Conservation (phyloP, 2,113 vertebrate species). For the rat (Rattus norvegicus) region DNA sequence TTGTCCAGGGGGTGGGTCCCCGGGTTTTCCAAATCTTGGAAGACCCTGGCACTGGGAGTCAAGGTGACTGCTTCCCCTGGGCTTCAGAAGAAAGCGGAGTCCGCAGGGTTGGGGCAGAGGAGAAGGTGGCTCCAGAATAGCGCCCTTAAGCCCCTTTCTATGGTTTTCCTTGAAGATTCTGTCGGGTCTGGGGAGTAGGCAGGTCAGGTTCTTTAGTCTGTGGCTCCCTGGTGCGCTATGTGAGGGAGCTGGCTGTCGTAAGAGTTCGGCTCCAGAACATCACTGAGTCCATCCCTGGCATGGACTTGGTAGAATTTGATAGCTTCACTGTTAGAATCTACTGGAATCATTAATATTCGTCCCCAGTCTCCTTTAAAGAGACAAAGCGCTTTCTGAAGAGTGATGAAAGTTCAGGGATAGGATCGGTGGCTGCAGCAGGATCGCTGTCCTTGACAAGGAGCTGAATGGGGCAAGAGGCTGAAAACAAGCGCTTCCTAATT, state of each 20-base stretch:
- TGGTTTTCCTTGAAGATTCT: not conserved
- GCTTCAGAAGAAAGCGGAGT: not conserved
- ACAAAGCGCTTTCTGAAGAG: slow-evolving; percentile 59
- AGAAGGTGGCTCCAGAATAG: not conserved
- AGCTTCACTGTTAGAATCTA: not conserved
- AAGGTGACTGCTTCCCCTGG: slow-evolving; percentile 71
- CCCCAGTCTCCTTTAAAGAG: slow-evolving; percentile 67
- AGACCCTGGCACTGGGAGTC: slow-evolving; percentile 50
- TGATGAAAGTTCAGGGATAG: slow-evolving; percentile 78
- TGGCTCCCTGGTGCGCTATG: not conserved
- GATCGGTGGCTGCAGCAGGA: not conserved
- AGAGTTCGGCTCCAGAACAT: not conserved
- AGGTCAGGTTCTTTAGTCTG: not conserved
- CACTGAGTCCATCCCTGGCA: not conserved
- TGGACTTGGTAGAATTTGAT: not conserved
- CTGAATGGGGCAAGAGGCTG: not conserved
- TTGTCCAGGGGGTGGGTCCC: slow-evolving; percentile 13
- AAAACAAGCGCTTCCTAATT: not conserved
- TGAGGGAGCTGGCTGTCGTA: not conserved
- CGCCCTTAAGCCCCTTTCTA: not conserved
- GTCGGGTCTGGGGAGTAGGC: not conserved
- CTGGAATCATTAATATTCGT: slow-evolving; percentile 61
- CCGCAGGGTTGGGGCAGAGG: not conserved
- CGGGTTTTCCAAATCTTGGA: not conserved
- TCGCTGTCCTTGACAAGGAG: slow-evolving; percentile 51